Conservation (phyloP, 2,113 vertebrate genomes). For the Malurus elegans region DNA sequence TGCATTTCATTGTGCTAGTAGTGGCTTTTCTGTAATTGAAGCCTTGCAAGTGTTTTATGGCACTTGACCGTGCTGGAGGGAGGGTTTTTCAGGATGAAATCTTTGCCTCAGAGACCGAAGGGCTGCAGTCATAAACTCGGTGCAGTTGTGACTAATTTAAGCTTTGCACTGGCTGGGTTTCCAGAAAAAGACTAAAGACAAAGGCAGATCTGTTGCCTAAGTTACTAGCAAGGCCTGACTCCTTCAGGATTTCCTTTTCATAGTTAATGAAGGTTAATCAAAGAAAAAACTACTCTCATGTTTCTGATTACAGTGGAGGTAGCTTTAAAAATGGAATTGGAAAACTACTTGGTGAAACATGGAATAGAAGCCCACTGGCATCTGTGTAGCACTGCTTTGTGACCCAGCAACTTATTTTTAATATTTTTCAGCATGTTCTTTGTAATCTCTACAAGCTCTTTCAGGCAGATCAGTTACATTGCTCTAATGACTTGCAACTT, state of each 20-base stretch:
- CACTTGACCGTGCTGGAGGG: background rate
- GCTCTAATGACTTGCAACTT: background rate
- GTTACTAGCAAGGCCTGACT: background rate
- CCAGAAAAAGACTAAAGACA: background rate
- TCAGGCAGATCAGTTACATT: background rate
- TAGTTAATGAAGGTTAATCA: background rate
- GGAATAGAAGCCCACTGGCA: background rate
- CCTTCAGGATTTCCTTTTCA: background rate
- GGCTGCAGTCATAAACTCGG: background rate
- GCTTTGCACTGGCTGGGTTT: background rate
- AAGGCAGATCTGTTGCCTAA: background rate
- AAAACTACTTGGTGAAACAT: background rate
- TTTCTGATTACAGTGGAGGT: background rate
- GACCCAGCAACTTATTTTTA: background rate
- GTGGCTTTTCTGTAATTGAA: background rate
- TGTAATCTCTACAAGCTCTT: background rate
- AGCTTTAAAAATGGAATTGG: background rate
- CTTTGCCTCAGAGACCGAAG: rapidly evolving
- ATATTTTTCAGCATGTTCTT: background rate
- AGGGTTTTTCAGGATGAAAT: background rate
- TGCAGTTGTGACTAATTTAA: background rate
- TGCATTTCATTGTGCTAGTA: background rate
- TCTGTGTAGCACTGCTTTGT: background rate
- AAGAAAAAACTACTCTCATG: rapidly evolving
- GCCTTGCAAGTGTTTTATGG: background rate